Base-by-base conservation (phyloP, 2,888 invertebrate species). In the Pilophorus perplexus region DNA sequence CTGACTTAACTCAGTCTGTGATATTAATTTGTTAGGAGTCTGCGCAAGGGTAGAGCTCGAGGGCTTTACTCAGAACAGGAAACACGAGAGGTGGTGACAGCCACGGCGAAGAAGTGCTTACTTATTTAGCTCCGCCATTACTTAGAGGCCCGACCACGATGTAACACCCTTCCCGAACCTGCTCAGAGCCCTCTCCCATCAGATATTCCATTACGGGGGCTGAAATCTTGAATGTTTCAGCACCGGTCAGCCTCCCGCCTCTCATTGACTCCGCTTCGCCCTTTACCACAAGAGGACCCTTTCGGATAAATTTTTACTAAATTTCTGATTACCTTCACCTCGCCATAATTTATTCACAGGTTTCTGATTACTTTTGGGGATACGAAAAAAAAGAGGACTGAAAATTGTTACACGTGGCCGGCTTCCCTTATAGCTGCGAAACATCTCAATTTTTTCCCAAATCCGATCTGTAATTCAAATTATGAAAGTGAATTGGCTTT, bases 71-170 rank as follows among this genome's bases (percentile, higher is more conserved):
- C n/a, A n/a, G n/a, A n/a, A n/a, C n/a, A n/a, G n/a, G n/a, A n/a
- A n/a, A n/a, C n/a, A n/a, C n/a, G n/a, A n/a, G n/a, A 42, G 42
- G 59, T 42, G 59, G 59, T 42, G 59, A 59, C 59, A 59, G 42
- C 16, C 27, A 14, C 25, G n/a, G n/a, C n/a, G 42, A 59, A 59
- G 42, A 59, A 18, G 42, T 59, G 18, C 28, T 59, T 25, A 59
- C 25, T 59, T 59, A 59, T 59, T 59, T 42, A 59, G 42, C 22
- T 25, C 25, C 16, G 59, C 59, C 59, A 59, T 59, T 59, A 59
- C 59, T 59, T 59, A 59, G 55, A 23, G 20, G 20, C 59, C 22
- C 59, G 25, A 23, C 55, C 59, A 42, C 38, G 22, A 22, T 20
- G 59, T 40, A 59, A 59, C 59, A 42, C 59, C 25, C 40, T 22